These are phyloP conservation scores for Heteromormyrus szaboi DNA, from an alignment of 2,797 vertebrate genomes.

Conservation along the genomic window DNA sequence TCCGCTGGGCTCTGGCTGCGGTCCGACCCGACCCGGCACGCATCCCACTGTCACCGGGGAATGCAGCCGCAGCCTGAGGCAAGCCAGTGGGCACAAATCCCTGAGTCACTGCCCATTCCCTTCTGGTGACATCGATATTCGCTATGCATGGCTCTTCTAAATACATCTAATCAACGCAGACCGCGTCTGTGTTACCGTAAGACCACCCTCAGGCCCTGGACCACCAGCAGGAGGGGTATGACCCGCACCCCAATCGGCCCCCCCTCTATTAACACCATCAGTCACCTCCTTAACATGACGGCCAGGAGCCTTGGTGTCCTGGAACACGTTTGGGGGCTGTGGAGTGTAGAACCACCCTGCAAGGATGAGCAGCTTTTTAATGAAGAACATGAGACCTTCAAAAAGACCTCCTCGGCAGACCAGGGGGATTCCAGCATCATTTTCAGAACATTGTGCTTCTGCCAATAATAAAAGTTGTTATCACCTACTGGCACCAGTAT, in stretches of 20 bases:
- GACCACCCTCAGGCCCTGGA: not conserved
- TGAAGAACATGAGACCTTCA: not conserved
- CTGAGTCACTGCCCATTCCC: not conserved
- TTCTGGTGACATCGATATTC: not conserved
- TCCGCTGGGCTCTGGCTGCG: not conserved
- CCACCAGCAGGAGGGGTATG: not conserved
- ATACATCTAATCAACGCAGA: not conserved
- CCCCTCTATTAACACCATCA: not conserved
- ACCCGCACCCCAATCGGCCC: not conserved
- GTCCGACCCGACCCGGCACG: not conserved
- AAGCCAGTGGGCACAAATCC: not conserved
- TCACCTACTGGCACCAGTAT: not conserved
- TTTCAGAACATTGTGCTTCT: not conserved
- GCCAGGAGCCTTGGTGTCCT: not conserved
- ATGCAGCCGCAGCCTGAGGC: not conserved
- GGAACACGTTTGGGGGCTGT: not conserved
- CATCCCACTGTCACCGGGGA: not conserved
- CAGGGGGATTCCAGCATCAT: not conserved
- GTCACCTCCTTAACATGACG: not conserved
- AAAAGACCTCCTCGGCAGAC: not conserved
- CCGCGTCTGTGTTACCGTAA: not conserved
- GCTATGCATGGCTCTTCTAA: not conserved
- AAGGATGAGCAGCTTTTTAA: not conserved
- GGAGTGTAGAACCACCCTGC: not conserved
- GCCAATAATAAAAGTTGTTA: not conserved